A percentile compares a stretch with the other conserved stretches of the same genome.
Conservation (phyloP, 1,140 invertebrate genomes). For the Phymorhynchus buccinoides region DNA sequence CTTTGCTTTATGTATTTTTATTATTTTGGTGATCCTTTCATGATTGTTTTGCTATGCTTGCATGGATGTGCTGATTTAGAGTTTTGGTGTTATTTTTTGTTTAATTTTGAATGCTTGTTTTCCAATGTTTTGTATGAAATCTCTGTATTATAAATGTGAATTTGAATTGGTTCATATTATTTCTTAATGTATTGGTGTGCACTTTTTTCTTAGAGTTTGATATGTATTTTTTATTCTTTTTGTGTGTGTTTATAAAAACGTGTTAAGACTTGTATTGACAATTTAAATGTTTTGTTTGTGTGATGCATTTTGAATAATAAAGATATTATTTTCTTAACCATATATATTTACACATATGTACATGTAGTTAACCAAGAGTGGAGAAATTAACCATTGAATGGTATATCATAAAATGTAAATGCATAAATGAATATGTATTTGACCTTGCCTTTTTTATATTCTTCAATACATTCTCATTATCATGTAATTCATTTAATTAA, state of each 20-base stretch:
- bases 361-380: neutral
- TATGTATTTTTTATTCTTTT: neutral
- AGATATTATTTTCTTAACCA: too few relatives aligned
- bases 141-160: neutral
- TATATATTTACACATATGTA: too few relatives aligned
- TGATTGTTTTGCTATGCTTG: neutral
- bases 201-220: conserved; percentile 3
- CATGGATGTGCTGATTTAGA: neutral
- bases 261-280: neutral
- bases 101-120: neutral
- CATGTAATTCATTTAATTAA: too few relatives aligned
- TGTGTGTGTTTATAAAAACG: neutral
- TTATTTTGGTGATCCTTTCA: neutral
- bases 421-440: neutral
- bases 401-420: neutral
- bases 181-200: too few relatives aligned
- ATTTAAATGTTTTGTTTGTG: too few relatives aligned
- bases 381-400: neutral
- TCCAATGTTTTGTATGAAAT: neutral
- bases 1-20: neutral
- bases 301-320: neutral
- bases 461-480: too few relatives aligned
- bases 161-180: too few relatives aligned
- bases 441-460: neutral
- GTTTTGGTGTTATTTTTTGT: neutral